A percentile compares a stretch with the other conserved stretches of the same genome.
phyloP scores from a whole-genome alignment of 1,140 invertebrate species.

The Belonocnema kinseyi region DNA sequence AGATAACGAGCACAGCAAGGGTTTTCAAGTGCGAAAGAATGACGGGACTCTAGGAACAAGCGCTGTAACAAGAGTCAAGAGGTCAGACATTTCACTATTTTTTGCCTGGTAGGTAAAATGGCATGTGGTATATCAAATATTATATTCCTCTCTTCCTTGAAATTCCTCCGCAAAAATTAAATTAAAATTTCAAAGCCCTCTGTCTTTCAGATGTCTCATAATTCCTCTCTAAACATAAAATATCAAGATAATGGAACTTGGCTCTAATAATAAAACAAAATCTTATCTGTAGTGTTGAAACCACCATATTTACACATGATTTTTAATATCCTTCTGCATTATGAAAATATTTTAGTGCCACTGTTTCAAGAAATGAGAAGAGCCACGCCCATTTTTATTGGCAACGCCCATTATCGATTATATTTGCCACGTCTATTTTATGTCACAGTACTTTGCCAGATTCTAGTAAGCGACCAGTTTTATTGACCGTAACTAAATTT shows the following conservation, averaged over 20 bases:
- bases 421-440: no score
- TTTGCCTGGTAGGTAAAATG: background rate
- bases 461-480: no score
- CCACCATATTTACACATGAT: no score
- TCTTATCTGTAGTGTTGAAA: no score
- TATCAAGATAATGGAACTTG: background rate
- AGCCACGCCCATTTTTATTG: no score
- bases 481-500: no score
- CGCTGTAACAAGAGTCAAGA: background rate
- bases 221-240: background rate
- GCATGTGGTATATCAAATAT: slow-evolving; percentile 17
- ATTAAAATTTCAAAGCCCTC: background rate
- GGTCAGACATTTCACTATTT: background rate
- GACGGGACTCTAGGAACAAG: background rate
- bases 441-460: no score
- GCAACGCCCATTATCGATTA: no score
- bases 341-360: no score
- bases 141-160: background rate
- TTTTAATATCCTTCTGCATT: no score
- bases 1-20: slow-evolving; percentile 43
- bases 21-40: slow-evolving; percentile 11
- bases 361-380: no score
- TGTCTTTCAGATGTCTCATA: background rate
- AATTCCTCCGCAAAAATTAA: background rate
- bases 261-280: no score